Base-by-base conservation (phyloP, 2,888 invertebrate genomes). In the Thecophora atra region DNA sequence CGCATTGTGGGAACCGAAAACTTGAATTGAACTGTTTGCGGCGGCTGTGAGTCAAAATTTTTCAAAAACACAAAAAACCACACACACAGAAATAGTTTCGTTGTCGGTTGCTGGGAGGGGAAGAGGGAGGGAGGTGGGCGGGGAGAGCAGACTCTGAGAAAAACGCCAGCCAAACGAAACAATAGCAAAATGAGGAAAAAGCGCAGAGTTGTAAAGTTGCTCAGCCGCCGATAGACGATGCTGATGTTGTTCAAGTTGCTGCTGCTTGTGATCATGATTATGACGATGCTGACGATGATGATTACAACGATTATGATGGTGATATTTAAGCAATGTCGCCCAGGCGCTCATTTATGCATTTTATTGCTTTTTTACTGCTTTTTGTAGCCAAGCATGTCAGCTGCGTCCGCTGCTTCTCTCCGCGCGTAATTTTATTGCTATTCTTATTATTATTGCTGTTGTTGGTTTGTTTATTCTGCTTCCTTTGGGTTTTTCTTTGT, bases 1-100 rank as follows among this genome's bases (percentile, higher is more conserved):
- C 82, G 81, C 81, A 84, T 83, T 83, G 81, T 83, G 83, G 83
- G 83, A 83, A 83, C 84, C 83, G 80, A 84, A 84, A 83, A 83
- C 83, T 84, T 83, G 83, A 82, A 83, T 82, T 81, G 73, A 76
- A 77, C 71, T 77, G 76, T 78, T 76, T 74, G 74, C 72, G 30
- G 30, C 63, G 52, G 21, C 67, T 37, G 66, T 67, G 54, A 67
- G 56, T 67, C 67, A 67, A 67, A 67, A 64, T 44, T 47, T 64
- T 44, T 44, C 44, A 64, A 21, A 56, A 63, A 30, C 44, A 44
- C 15, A 47, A 19, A 7, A 64, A 64, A 47, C 17, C 24, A 17
- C 15, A 64, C 21, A 56, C 15, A 24, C 13, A 28, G 28, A 58
- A 58, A 24, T 15, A 26, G 24, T 58, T 58, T 15, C 58, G 26